These are phyloP conservation scores for Noctua pronuba DNA, from an alignment of 2,888 invertebrate species.

Conservation along the genomic window DNA sequence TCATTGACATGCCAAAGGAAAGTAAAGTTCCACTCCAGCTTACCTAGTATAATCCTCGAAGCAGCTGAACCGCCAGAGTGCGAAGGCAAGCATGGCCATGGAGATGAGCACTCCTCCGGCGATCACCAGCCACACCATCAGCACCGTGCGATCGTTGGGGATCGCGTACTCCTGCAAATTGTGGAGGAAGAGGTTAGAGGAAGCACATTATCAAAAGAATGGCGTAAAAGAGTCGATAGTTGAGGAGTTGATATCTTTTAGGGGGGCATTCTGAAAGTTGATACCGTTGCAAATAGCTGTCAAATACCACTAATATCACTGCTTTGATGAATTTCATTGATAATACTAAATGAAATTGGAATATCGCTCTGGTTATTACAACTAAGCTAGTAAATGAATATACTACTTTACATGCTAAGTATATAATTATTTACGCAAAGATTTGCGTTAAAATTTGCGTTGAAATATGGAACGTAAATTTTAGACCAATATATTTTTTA, in stretches of 20 bases:
- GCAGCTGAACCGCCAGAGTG: conserved; percentile 86
- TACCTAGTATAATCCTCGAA: conserved; percentile 85
- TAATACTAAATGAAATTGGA: too few species aligned
- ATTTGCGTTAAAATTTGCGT: too few species aligned
- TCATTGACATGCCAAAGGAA: not conserved
- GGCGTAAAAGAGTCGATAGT: not conserved
- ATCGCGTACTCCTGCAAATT: conserved; percentile 82
- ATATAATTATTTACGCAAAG: too few species aligned
- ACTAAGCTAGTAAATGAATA: too few species aligned
- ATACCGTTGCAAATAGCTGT: too few species aligned
- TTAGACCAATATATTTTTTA: too few species aligned
- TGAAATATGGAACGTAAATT: not conserved
- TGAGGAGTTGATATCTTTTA: too few species aligned
- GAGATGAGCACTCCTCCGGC: conserved; percentile 79
- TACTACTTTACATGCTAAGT: too few species aligned
- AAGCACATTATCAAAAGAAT: not conserved
- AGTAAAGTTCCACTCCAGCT: not conserved
- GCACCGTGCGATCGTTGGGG: conserved; percentile 76
- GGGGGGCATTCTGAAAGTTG: too few species aligned
- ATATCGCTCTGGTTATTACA: too few species aligned
- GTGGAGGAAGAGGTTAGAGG: not conserved
- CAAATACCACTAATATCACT: too few species aligned
- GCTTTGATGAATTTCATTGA: too few species aligned
- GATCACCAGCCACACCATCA: conserved; percentile 83
- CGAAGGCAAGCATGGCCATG: conserved; percentile 81